These are phyloP conservation scores for Lathamus discolor DNA, from an alignment of 2,113 vertebrate species.

Conservation along the genomic window DNA sequence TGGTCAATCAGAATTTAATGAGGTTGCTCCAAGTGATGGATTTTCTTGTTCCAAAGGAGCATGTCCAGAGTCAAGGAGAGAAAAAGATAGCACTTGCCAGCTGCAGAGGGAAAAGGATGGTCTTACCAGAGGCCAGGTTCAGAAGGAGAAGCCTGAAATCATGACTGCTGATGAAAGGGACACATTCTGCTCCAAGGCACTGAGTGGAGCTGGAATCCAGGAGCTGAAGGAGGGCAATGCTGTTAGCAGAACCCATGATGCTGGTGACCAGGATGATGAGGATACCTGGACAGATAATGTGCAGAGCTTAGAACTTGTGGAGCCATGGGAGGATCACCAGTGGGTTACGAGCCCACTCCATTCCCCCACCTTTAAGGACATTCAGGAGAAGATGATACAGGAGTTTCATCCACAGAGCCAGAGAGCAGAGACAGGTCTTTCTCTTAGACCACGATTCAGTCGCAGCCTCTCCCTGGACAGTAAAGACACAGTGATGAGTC, in stretches of 20 bases:
- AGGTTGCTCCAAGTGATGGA: neutral
- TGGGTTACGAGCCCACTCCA: slow-evolving; percentile 98
- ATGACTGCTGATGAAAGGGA: neutral
- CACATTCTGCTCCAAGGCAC: neutral
- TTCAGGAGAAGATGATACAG: slow-evolving; percentile 65
- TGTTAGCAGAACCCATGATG: slow-evolving; percentile 70
- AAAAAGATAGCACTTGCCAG: neutral
- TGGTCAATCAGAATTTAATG: neutral
- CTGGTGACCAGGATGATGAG: slow-evolving; percentile 81
- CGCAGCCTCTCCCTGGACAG: slow-evolving; percentile 81
- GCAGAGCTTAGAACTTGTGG: slow-evolving; percentile 88
- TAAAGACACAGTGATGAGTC: slow-evolving; percentile 65
- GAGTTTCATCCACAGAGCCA: slow-evolving; percentile 46
- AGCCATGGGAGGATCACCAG: slow-evolving; percentile 93
- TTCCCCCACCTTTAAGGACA: slow-evolving; percentile 86
- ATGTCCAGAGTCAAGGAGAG: neutral
- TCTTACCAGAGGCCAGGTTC: neutral
- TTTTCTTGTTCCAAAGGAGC: neutral
- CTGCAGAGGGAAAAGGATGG: slow-evolving; percentile 1
- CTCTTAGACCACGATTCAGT: slow-evolving; percentile 74
- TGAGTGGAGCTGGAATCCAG: slow-evolving; percentile 23
- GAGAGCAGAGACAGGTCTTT: slow-evolving; percentile 48
- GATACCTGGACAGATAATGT: slow-evolving; percentile 74
- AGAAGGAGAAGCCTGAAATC: slow-evolving; percentile 25
- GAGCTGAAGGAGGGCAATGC: slow-evolving; percentile 37